A percentile compares a stretch with the other conserved stretches of the same genome.
Evolutionary conservation across 2,113 vertebrate species (phyloP).

Genomic region (Grammomys surdaster): DNA sequence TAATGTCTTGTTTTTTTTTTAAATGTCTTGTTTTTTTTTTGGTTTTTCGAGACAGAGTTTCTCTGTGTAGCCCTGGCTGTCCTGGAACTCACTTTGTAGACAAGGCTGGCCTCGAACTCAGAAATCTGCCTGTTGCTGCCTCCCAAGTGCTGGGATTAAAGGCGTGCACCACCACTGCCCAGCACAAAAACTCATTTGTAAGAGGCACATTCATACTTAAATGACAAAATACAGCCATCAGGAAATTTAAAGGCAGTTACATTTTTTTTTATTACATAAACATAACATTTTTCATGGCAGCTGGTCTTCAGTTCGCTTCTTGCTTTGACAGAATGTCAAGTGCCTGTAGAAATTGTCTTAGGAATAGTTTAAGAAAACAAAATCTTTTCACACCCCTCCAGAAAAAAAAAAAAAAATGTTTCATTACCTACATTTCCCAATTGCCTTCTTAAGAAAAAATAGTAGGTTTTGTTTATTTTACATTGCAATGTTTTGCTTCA

Average conservation of each 20-base stretch:
- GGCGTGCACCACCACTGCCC: too few relatives aligned
- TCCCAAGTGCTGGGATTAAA: too few relatives aligned
- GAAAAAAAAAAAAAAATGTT: neutral
- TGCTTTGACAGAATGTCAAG: conserved; percentile 73
- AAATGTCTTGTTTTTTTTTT: too few relatives aligned
- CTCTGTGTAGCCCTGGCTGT: too few relatives aligned
- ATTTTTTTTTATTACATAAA: conserved; percentile 83
- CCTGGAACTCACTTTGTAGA: too few relatives aligned
- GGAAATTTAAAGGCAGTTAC: conserved; percentile 54
- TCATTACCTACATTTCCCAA: conserved; percentile 61
- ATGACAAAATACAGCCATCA: conserved; percentile 58
- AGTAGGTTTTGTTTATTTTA: conserved; percentile 67
- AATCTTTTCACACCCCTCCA: neutral
- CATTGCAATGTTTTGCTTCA: conserved; percentile 73
- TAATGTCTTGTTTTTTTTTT: too few relatives aligned
- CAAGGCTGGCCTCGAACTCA: too few relatives aligned
- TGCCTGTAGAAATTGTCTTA: conserved; percentile 75
- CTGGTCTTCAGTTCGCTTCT: conserved; percentile 50
- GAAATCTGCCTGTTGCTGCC: too few relatives aligned
- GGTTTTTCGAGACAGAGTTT: too few relatives aligned
- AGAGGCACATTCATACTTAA: conserved; percentile 52
- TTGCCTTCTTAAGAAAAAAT: conserved; percentile 77
- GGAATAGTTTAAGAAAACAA: conserved; percentile 79
- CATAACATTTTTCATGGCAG: conserved; percentile 78
- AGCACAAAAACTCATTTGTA: neutral